Conservation (phyloP, 2,797 vertebrate species). For the Sebastes iracundus region DNA sequence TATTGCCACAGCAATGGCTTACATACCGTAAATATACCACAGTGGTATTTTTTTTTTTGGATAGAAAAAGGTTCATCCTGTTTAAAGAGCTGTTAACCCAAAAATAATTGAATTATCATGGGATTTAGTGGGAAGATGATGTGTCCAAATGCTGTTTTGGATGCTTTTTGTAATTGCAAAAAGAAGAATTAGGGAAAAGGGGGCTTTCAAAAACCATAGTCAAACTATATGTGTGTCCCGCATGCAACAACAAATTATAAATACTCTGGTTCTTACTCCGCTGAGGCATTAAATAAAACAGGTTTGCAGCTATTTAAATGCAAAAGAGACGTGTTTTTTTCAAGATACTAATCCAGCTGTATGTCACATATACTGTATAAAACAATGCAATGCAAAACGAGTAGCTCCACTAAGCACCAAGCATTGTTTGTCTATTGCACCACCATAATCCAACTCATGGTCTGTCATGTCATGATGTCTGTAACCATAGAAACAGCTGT, state of each 20-base stretch:
- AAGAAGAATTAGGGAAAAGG: not conserved
- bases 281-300: not conserved
- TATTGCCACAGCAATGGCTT: not conserved
- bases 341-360: not conserved
- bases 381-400: not conserved
- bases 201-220: not conserved
- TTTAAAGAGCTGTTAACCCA: not conserved
- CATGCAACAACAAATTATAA: not conserved
- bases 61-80: not conserved
- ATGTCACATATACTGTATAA: not conserved
- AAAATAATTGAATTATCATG: not conserved
- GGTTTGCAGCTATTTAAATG: not conserved
- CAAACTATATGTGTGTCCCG: not conserved
- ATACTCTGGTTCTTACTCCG: not conserved
- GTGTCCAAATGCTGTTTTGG: not conserved
- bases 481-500: slow-evolving; percentile 66
- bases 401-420: not conserved
- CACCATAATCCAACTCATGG: not conserved
- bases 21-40: not conserved
- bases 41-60: not conserved
- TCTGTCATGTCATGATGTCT: slow-evolving; percentile 22
- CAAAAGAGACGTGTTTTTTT: not conserved
- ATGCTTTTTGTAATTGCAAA: not conserved
- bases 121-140: not conserved
- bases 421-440: not conserved